These are phyloP conservation scores for Hyposoter dolosus DNA, from an alignment of 2,888 invertebrate species.

Conservation along the genomic window DNA sequence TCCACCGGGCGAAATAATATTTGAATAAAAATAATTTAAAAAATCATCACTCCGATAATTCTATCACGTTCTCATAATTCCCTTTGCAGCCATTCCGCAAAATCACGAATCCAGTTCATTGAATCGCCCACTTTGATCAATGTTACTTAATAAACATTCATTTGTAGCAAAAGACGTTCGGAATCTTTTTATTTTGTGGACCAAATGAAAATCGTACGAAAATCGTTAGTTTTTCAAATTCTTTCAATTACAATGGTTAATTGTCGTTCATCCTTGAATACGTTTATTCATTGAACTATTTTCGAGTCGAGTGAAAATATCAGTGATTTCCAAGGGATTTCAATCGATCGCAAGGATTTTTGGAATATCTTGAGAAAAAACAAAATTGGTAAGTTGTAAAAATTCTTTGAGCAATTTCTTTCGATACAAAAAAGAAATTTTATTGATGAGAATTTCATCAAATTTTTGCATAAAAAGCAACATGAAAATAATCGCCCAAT, in stretches of 20 bases:
- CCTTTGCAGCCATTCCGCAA: conserved; percentile 2
- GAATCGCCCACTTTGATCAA: neutral
- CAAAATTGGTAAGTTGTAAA: neutral
- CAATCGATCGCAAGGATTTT: neutral
- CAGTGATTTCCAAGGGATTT: conserved; percentile 4
- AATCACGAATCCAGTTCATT: neutral
- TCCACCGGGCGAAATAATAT: conserved; percentile 18
- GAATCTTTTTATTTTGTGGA: neutral
- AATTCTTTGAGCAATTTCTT: neutral
- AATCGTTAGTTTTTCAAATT: neutral
- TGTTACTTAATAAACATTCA: neutral
- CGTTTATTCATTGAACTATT: neutral
- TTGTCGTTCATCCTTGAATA: neutral
- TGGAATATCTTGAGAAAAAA: neutral
- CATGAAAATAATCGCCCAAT: neutral
- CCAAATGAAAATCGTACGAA: neutral
- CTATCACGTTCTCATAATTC: conserved; percentile 8
- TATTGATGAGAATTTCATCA: neutral
- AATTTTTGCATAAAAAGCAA: neutral
- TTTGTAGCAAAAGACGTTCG: neutral
- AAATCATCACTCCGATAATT: conserved; percentile 1
- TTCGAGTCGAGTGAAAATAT: conserved; percentile 5
- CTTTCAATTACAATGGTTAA: neutral
- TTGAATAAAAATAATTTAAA: no score
- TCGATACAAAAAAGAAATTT: neutral